These are phyloP conservation scores for Crossaster papposus DNA, from an alignment of 53 echinoderm and acorn worm species.

Conservation along the genomic window DNA sequence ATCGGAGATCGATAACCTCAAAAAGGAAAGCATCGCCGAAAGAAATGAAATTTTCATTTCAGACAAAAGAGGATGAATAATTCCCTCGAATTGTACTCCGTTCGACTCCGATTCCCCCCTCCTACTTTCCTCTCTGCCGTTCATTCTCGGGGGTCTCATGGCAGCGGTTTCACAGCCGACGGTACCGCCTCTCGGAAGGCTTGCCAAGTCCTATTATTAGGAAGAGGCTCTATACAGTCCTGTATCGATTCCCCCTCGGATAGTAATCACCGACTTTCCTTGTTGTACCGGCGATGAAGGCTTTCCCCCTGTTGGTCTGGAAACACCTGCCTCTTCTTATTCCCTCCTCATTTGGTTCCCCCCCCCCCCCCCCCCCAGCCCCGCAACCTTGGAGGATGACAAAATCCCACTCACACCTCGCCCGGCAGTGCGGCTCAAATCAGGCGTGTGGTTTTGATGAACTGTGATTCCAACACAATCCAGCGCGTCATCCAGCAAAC, in stretches of 20 bases:
- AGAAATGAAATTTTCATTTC: conserved; percentile 23
- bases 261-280: conserved; percentile 56
- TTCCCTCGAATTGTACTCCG: background rate
- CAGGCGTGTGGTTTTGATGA: conserved; percentile 30
- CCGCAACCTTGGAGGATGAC: conserved; percentile 47
- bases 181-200: background rate
- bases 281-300: conserved; percentile 42
- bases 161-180: background rate
- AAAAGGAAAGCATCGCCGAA: conserved; percentile 26
- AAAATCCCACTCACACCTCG: conserved; percentile 55
- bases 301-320: conserved; percentile 11
- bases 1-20: conserved; percentile 24
- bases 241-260: conserved; percentile 13
- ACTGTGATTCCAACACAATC: background rate
- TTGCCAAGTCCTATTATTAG: background rate
- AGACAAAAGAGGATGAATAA: conserved; percentile 16
- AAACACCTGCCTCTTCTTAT: conserved; percentile 26
- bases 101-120: background rate
- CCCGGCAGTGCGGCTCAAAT: conserved; percentile 19
- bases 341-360: background rate
- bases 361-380: background rate
- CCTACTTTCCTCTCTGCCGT: background rate
- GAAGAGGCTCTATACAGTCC: background rate
- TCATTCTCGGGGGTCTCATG: background rate
- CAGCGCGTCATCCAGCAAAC: conserved; percentile 4